Base-by-base conservation (phyloP, 2,888 invertebrate genomes). In the Panopea generosa region DNA sequence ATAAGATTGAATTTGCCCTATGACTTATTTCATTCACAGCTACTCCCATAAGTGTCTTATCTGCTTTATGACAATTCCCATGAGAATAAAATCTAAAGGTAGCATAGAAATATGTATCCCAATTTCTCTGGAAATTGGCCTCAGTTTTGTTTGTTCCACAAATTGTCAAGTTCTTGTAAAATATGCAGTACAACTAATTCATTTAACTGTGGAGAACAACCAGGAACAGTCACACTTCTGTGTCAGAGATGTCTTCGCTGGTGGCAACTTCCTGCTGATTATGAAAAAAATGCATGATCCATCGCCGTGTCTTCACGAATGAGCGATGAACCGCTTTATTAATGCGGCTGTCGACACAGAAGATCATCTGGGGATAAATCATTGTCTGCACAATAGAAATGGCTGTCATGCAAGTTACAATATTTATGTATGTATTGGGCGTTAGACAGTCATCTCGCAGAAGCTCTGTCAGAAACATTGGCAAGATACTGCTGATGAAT, bases 321-420 rank as follows among this genome's bases (percentile, higher is more conserved):
- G 82, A 78, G 20, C 69, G 72, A 27, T 84, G 79, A 4, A 87
- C 85, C 2, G 87, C 85, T 38, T 83, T 80, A 76, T 87, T 84
- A 20, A 88, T 84, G 50, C 73, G 71, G 16, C 68, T 67, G 62
- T 89, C 89, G 66, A 86, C 86, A 72, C 87, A 88, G 49, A 87
- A 85, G 53, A 90, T 78, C 14, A 89, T 82, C 56, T 89, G 86
- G 7, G 90, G 90, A 56, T 86, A 89, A 50, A 89, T 86, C 77
- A 89, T 85, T 11, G 87, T 89, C 76, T 89, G 89, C 11, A 89
- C 78, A 29, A 83, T 73, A 9, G 88, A 86, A 27, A 90, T 77
- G 40, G 89, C 88, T 52, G 84, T 81, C 11, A 86, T 86, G 53
- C 88, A 89, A 14, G 88, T 86, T 38, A 84, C 60, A 47, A 86